Base-by-base conservation (phyloP, 2,113 vertebrate species). In the Erythrocebus patas region DNA sequence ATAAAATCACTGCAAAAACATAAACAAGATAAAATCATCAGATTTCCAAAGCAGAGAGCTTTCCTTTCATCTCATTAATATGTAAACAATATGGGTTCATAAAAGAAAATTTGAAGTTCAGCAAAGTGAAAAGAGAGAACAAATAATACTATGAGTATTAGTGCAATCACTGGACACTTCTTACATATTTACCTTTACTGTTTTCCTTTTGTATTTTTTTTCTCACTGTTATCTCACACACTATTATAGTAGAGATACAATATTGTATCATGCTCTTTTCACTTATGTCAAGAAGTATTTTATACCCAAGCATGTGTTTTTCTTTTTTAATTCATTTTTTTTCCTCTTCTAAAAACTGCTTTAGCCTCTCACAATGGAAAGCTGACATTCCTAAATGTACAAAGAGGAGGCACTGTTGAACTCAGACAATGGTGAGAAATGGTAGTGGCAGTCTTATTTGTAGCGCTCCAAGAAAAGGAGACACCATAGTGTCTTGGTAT, bases 1-100 rank as follows among this genome's bases (percentile, higher is more conserved):
- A 93, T 38, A 72, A 75, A 82, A 93, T 35, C 70, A 92, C 5
- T 86, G 14, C 23, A 93, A 97, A 97, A 80, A 70, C 32, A 84
- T 57, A 85, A 83, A 84, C 3, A 64, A 83, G 72, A 93, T 38
- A 72, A 75, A 82, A 93, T 35, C 70, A 92, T 68, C 32, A 86
- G 70, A 92, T 94, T 82, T 90, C 8, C 83, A 92, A 90, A 90
- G 17, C 7, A 76, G 5, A 86, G 5, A 2, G 13, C 68, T 95
- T 83, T 88, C 30, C 25, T 92, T 88, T 85, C 12, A 52, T 6
- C n/a, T 93, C 40, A 89, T 61, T 79, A 52, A 57, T 61, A 73
- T 22, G 8, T 40, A 61, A 96, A 12, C 8, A 80, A 73, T 76
- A 70, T 1, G 87, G n/a, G 18, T 30, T 93, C 50, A 68, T 40